Percentiles rank a stretch among this genome's conserved stretches.
phyloP scores from a whole-genome alignment of 2,113 vertebrate species.

The Neotoma lepida region DNA sequence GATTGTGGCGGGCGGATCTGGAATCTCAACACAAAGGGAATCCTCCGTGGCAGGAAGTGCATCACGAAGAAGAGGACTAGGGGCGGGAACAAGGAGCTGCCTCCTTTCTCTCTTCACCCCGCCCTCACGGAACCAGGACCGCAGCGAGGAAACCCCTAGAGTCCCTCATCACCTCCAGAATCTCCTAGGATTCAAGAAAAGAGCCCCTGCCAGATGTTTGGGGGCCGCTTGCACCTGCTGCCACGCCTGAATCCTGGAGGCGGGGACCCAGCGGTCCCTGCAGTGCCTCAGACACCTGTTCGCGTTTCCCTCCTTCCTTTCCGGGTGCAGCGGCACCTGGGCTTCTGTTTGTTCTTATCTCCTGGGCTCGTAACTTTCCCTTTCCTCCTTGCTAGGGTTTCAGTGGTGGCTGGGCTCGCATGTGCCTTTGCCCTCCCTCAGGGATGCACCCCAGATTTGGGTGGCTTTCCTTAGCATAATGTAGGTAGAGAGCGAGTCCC shows the following conservation, averaged over 20 bases:
- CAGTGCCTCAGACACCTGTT: constrained; percentile 46
- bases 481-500: not conserved
- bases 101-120: not conserved
- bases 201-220: accelerated
- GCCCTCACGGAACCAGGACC: not conserved
- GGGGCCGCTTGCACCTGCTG: not conserved
- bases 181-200: not conserved
- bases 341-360: not conserved
- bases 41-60: constrained; percentile 80
- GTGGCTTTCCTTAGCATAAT: not conserved
- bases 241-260: not conserved
- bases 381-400: not conserved
- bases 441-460: not conserved
- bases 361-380: not conserved
- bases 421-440: not conserved
- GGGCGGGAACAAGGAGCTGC: constrained; percentile 55
- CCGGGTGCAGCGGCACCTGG: constrained; percentile 54
- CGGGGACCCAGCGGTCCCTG: not conserved
- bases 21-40: constrained; percentile 81
- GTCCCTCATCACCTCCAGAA: not conserved
- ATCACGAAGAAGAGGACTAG: constrained; percentile 63
- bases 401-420: accelerated
- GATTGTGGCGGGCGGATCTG: constrained; percentile 50
- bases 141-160: constrained; percentile 50
- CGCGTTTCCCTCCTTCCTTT: not conserved